Evolutionary conservation across 1,140 invertebrate species (phyloP).

Genomic region (Hyles vespertilio): DNA sequence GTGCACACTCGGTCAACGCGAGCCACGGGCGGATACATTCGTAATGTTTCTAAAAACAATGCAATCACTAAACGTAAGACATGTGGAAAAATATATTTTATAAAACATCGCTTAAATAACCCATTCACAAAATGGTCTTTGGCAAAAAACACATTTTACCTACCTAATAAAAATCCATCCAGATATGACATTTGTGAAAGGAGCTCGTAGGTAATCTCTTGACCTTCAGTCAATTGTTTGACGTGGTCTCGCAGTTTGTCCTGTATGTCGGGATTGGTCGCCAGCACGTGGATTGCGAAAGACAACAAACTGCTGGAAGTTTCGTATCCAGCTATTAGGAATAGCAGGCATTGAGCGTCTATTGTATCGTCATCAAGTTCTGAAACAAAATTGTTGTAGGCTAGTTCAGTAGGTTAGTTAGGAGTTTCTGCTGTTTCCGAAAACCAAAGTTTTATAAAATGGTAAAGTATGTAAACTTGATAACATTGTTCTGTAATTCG

Average conservation of each 20-base stretch:
- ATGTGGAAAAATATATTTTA: too few relatives aligned
- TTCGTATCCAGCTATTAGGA: conserved; percentile 72
- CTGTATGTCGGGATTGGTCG: conserved; percentile 79
- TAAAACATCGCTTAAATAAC: too few relatives aligned
- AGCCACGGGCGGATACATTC: conserved; percentile 77
- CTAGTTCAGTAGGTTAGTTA: too few relatives aligned
- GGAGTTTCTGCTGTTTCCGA: too few relatives aligned
- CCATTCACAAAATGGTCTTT: too few relatives aligned
- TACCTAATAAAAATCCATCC: conserved; percentile 73
- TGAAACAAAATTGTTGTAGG: conserved; percentile 26
- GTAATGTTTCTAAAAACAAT: conserved; percentile 76
- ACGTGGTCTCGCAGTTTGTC: conserved; percentile 78
- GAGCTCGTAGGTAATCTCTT: conserved; percentile 76
- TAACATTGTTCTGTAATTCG: too few relatives aligned
- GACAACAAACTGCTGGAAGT: conserved; percentile 74
- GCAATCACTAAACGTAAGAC: too few relatives aligned
- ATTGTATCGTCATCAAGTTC: conserved; percentile 65
- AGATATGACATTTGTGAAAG: conserved; percentile 75
- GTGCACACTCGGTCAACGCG: conserved; percentile 70
- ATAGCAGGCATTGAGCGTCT: conserved; percentile 62
- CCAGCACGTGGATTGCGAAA: conserved; percentile 77
- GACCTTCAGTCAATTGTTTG: conserved; percentile 58
- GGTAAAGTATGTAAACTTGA: too few relatives aligned
- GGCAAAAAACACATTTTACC: background rate
- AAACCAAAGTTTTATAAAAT: too few relatives aligned